These are phyloP conservation scores for Pseudorectes ferrugineus DNA, from an alignment of 2,113 vertebrate species.

Conservation along the genomic window DNA sequence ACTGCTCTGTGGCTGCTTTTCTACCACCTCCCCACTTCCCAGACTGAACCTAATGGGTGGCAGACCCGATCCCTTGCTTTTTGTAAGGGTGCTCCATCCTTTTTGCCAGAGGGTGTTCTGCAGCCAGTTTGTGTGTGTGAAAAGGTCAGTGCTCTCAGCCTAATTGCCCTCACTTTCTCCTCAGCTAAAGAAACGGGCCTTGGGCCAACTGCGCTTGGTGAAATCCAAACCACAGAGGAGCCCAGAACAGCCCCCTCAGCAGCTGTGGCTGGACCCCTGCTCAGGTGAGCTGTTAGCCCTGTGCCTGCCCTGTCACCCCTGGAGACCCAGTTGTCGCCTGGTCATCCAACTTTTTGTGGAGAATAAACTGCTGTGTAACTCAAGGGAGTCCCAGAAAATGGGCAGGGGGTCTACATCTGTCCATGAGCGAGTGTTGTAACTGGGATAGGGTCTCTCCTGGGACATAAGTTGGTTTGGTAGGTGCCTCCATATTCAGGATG, in stretches of 20 bases:
- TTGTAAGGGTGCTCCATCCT: not conserved
- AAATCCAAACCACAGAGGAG: conserved; percentile 58
- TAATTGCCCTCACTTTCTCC: not conserved
- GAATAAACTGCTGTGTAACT: not conserved
- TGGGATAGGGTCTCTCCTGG: not conserved
- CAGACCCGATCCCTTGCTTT: not conserved
- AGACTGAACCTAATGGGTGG: not conserved
- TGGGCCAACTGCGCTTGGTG: conserved; percentile 68
- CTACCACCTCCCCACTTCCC: not conserved
- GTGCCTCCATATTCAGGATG: not conserved
- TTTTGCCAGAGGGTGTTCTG: not conserved
- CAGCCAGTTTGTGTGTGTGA: not conserved
- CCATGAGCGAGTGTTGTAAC: not conserved
- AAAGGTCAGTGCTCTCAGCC: not conserved
- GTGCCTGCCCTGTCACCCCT: not conserved
- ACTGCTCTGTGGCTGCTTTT: not conserved
- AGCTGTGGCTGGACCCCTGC: conserved; percentile 59
- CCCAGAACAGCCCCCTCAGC: not conserved
- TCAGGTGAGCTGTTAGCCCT: conserved; percentile 49
- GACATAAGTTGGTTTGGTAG: not conserved
- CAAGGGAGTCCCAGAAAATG: not conserved
- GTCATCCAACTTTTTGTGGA: not conserved
- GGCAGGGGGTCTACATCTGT: not conserved
- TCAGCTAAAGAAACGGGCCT: conserved; percentile 74
- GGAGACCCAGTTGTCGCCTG: not conserved